phyloP scores from a whole-genome alignment of 2,888 invertebrate species.

The Scaeva pyrastri region DNA sequence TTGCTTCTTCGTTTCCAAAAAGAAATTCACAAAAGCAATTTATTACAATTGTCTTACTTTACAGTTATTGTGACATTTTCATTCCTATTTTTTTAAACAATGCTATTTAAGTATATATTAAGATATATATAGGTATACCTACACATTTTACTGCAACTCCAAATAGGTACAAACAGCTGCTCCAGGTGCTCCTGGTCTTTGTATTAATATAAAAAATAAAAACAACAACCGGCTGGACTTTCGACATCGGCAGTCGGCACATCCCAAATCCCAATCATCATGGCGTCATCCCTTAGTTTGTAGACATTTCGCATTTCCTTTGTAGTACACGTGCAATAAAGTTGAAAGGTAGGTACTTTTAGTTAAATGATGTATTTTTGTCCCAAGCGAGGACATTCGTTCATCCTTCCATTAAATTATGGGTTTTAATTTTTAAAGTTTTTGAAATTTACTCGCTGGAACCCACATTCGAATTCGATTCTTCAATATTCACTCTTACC shows the following conservation, averaged over 20 bases:
- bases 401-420: conserved; percentile 47
- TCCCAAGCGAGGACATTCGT: not conserved
- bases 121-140: no score
- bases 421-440: conserved; percentile 6
- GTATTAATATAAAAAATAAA: conserved; percentile 3
- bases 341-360: not conserved
- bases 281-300: conserved; percentile 50
- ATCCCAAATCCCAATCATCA: conserved; percentile 48
- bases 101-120: no score
- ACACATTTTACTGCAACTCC: not conserved
- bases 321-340: no score
- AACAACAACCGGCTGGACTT: conserved; percentile 25
- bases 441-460: not conserved
- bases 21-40: no score
- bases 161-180: conserved; percentile 44
- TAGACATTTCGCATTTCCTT: no score
- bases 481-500: conserved; percentile 59
- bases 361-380: not conserved
- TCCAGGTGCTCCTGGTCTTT: conserved; percentile 42
- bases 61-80: no score
- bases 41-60: no score
- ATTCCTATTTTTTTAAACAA: no score
- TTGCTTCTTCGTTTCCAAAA: no score
- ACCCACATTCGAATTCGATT: conserved; percentile 44
- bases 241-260: conserved; percentile 11